Conservation (phyloP, 2,113 vertebrate genomes). For the Corvus moneduloides region DNA sequence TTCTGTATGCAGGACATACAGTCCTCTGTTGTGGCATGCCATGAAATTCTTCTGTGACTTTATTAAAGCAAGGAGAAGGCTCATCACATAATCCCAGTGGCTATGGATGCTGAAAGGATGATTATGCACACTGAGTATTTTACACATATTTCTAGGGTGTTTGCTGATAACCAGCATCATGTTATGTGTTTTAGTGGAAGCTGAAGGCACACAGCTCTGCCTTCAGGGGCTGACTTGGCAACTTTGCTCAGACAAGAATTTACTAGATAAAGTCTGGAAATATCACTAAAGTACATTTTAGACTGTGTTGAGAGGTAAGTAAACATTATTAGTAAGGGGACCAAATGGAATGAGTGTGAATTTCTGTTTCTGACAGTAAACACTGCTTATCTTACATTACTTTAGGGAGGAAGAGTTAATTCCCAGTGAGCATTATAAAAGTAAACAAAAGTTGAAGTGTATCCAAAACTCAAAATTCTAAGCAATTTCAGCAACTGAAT, state of each 20-base stretch:
- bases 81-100: not conserved
- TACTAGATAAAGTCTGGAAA: conserved; percentile 12
- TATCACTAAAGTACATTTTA: not conserved
- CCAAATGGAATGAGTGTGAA: not conserved
- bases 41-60: not conserved
- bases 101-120: not conserved
- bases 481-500: not conserved
- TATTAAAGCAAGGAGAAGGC: not conserved
- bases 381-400: not conserved
- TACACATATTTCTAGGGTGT: not conserved
- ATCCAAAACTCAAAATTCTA: not conserved
- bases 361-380: conserved; percentile 26
- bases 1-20: not conserved
- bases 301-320: not conserved
- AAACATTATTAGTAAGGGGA: not conserved
- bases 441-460: conserved; percentile 7
- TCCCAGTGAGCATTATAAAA: conserved; percentile 7
- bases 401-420: conserved; percentile 3
- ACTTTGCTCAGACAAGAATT: not conserved
- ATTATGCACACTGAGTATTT: not conserved
- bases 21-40: not conserved
- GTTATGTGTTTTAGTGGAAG: not conserved
- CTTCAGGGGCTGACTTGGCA: not conserved
- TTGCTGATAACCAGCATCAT: not conserved
- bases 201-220: not conserved